These are phyloP conservation scores for Hydrochoerus hydrochaeris DNA, from an alignment of 2,113 vertebrate genomes.

Conservation along the genomic window DNA sequence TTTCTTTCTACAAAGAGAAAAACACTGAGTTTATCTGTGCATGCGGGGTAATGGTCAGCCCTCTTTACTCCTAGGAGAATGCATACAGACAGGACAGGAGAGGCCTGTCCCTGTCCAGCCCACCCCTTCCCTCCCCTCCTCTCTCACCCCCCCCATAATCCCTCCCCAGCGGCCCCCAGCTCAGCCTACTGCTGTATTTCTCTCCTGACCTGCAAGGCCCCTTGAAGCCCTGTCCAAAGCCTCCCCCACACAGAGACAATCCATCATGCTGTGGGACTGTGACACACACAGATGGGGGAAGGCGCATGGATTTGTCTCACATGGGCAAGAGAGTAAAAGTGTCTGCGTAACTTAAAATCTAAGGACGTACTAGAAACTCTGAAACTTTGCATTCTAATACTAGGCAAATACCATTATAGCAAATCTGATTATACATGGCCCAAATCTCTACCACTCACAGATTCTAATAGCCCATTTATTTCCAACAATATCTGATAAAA, in stretches of 20 bases:
- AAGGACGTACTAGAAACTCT: slow-evolving; percentile 62
- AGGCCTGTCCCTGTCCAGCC: slow-evolving; percentile 53
- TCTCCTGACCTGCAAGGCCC: slow-evolving; percentile 79
- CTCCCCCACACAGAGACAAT: slow-evolving; percentile 81
- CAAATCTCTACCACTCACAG: slow-evolving; percentile 44
- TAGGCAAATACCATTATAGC: slow-evolving; percentile 58
- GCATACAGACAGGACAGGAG: slow-evolving; percentile 61
- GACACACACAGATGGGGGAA: slow-evolving; percentile 82
- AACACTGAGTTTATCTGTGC: slow-evolving; percentile 75
- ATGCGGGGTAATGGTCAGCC: slow-evolving; percentile 67
- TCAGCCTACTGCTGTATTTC: slow-evolving; percentile 75
- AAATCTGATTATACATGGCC: slow-evolving; percentile 43
- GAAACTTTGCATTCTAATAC: slow-evolving; percentile 58
- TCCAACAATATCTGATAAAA: slow-evolving; percentile 49
- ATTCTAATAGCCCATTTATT: slow-evolving; percentile 68
- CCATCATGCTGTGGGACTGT: slow-evolving; percentile 80
- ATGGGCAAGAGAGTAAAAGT: slow-evolving; percentile 71
- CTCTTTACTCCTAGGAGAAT: slow-evolving; percentile 73
- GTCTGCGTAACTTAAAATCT: slow-evolving; percentile 71
- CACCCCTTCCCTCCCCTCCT: slow-evolving; percentile 74
- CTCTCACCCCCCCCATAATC: slow-evolving; percentile 15
- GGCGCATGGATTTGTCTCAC: slow-evolving; percentile 77
- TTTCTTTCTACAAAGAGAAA: slow-evolving; percentile 71
- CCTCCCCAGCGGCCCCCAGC: slow-evolving; percentile 67
- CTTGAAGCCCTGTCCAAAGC: slow-evolving; percentile 75